Evolutionary conservation across 1,140 invertebrate genomes (phyloP), one percentile per base, ranked within the genome.

Genomic region (Atta colombica): DNA sequence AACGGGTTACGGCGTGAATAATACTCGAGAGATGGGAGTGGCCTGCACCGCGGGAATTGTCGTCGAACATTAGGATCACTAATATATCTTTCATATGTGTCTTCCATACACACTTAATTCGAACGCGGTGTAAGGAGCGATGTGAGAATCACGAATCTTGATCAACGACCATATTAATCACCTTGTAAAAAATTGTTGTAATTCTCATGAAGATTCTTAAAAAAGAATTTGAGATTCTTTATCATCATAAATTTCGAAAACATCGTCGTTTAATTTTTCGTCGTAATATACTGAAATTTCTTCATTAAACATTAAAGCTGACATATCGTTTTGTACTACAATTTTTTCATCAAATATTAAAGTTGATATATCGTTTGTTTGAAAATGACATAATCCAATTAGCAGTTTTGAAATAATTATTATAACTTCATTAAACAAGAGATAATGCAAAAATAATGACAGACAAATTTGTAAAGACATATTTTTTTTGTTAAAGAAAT

Each of bases 1-100:
- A 53, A 82, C 55, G 25, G 14, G 16, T 68, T 55, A 80, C 77
- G 45, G 28, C n/a, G 12, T 39, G 68, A 72, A 74, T 74, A 60
- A 74, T 74, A 60, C 16, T 7, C n/a, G 53, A 6, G 1, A 39
- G 69, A 84, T 49, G 55, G 53, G 53, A 61, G 78, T 51, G 51
- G 21, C 16, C 21, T 58, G 28, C 55, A 14, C 55, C 39, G 25
- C 55, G 35, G 16, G 51, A 60, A 72, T 82, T 21, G 53, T 72
- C 39, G 53, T 74, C 51, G 21, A 18, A 25, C 14, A 49, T 84
- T 74, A 74, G 39, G 6, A 61, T 84, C 80, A 39, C 25, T 21
- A 61, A 68, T 53, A 39, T 18, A 69, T 81, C 51, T 71, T 81
- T 58, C 51, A 58, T 18, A 18, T 8, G 10, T 25, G 55, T 21